A percentile compares a stretch with the other conserved stretches of the same genome.
Evolutionary conservation across 1,140 invertebrate genomes (phyloP).

Genomic region (Drosophila setifemur): DNA sequence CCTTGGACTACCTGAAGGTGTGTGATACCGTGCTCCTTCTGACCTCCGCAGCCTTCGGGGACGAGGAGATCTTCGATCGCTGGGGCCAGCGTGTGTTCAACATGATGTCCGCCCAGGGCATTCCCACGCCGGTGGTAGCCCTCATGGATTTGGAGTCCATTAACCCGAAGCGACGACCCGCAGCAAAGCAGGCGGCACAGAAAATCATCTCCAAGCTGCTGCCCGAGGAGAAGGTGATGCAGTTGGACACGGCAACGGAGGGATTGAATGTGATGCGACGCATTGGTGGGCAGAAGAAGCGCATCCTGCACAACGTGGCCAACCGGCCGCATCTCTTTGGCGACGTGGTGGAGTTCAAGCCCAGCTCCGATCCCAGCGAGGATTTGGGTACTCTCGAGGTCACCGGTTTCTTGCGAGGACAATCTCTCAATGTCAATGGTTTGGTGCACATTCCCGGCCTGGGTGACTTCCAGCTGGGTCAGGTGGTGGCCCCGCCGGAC

Average conservation of each 20-base stretch:
- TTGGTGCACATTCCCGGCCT: conserved; percentile 95
- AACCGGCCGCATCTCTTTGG: conserved; percentile 91
- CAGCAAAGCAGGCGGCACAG: conserved; percentile 89
- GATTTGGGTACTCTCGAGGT: conserved; percentile 90
- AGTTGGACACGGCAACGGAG: conserved; percentile 89
- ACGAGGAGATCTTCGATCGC: conserved; percentile 86
- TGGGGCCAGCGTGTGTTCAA: conserved; percentile 90
- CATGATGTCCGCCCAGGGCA: conserved; percentile 90
- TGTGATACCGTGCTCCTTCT: conserved; percentile 92
- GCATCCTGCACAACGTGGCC: conserved; percentile 88
- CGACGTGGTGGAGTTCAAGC: conserved; percentile 89
- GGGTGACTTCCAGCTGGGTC: conserved; percentile 95
- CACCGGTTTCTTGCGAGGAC: conserved; percentile 92
- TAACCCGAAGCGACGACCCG: conserved; percentile 88
- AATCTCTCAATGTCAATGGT: conserved; percentile 92
- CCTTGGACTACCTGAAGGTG: conserved; percentile 93
- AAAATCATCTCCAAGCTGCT: conserved; percentile 90
- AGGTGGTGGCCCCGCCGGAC: conserved; percentile 90
- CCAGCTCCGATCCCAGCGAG: conserved; percentile 83
- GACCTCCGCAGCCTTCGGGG: conserved; percentile 84
- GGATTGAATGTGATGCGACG: conserved; percentile 90
- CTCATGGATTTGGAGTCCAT: conserved; percentile 90
- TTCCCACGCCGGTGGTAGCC: conserved; percentile 90
- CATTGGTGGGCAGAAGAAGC: conserved; percentile 92
- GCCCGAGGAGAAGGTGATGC: conserved; percentile 91